Evolutionary conservation across 2,888 invertebrate species (phyloP), one percentile per base, ranked within the genome.

Genomic region (Argyra leucocephala): DNA sequence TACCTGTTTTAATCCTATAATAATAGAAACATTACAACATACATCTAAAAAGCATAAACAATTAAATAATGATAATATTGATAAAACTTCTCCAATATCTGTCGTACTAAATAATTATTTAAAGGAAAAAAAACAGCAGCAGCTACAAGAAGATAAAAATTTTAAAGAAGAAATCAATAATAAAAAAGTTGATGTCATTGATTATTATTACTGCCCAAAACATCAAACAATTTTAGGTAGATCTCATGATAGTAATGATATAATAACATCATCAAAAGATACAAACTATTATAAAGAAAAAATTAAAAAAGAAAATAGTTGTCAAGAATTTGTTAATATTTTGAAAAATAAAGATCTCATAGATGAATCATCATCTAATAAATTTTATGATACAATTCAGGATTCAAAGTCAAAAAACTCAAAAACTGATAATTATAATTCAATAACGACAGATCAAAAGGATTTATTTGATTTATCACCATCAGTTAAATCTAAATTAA

Each of bases 1-100:
- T 31, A 31, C 31, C 1, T 31, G 12, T 7, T 7, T 31, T 4
- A 31, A 31, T 31, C 31, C 31, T 31, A 31, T 31, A 10, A 31
- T 31, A 10, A 7, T 31, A 31, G 57, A 57, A 64, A 7, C 65
- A 63, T 21, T 61, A 64, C 37, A 66, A 62, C 22, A 58, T 3
- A 18, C 61, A 65, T 57, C 15, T 18, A 18, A 2, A 3, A 9
- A 18, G 5, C 5, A 18, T 48, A 48, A 48, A 18, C 12, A 48
- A 18, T 18, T 48, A 18, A 48, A 18, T 48, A 48, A 15, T 48
- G 48, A 48, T 48, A 48, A 48, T 48, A 18, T 1, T 48, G 48
- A 48, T 48, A 18, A 48, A n/a, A n/a, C 12, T 12, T 48, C 48
- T 9, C 48, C 48, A 12, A 48, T 48, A 12, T 48, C 48, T 18